Base-by-base conservation (phyloP, 2,888 invertebrate genomes). In the Luffia ferchaultella region DNA sequence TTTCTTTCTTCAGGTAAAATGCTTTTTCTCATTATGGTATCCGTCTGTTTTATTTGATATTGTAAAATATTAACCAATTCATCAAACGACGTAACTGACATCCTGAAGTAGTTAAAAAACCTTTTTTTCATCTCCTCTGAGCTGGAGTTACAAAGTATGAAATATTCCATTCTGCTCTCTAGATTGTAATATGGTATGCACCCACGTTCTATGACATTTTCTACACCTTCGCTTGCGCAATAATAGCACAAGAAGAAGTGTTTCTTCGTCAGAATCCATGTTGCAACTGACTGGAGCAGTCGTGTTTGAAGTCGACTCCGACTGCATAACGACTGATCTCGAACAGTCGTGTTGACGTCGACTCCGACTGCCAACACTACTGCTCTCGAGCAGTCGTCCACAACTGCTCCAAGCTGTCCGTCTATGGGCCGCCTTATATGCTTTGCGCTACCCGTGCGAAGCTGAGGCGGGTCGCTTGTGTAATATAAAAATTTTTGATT, bases 181-280 rank as follows among this genome's bases (percentile, higher is more conserved):
- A 9, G 40, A n/a, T n/a, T n/a, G n/a, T n/a, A n/a, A n/a, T n/a
- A n/a, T n/a, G n/a, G 48, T 5, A 48, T 48, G 42, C 40, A 48
- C 48, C 42, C 48, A 48, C 40, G 20, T 48, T 18, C 48, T 48
- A 40, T 41, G 20, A 17, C 46, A 17, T 46, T 46, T 46, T 46
- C 46, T 46, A 19, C 46, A 2, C 20, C 46, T 46, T 48, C 40
- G 48, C 40, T 48, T 42, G 42, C 48, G 48, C 40, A 48, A 48
- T 48, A 48, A 48, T 16, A 48, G 18, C 42, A 48, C 18, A 40
- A 48, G 40, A 48, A 48, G 48, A 16, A 48, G 48, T 30, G 48
- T 48, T 41, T 48, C 30, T 18, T 48, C 48, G 48, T 48, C 48
- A 12, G 48, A 48, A 48, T 30, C 48, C 42, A 48, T 48, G 20